Evolutionary conservation across 2,888 invertebrate species (phyloP), one percentile per base, ranked within the genome.

Genomic region (Camponotus fellah): DNA sequence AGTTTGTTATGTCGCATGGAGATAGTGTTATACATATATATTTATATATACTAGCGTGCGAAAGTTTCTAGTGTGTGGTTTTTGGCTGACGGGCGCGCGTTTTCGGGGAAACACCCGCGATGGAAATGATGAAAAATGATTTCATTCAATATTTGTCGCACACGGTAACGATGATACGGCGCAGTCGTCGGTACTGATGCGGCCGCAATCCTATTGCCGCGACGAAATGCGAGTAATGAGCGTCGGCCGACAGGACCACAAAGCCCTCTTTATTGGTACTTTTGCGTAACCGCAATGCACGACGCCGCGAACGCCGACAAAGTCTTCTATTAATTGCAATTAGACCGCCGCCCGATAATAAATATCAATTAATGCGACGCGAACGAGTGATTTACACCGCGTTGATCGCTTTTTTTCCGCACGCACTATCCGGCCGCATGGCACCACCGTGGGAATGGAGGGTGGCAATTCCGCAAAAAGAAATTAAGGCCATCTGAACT

Each of bases 281-380:
- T 92, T 92, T 89, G 88, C 88, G 89, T 90, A 92, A 93, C 93
- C 93, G 88, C 93, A 94, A 92, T 89, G 90, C 89, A 87, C 88
- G 86, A 90, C 86, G 87, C 85, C 88, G 84, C 88, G 88, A 87
- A 88, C 86, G 91, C 93, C 93, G 94, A 93, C 93, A 93, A 93
- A 93, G 93, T 93, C 92, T 92, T 92, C 89, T 93, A 93, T 94
- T 94, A 93, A 93, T 93, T 92, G 92, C 92, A 92, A 94, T 94
- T 93, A 91, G 91, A 93, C 92, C 92, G 90, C 91, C 85, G 86
- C 87, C 90, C 89, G 91, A 93, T 93, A 92, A 92, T 94, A 94
- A 93, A 93, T 93, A 94, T 94, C 94, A 94, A 94, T 94, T 93
- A 92, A 92, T 91, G 85, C 89, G 90, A 90, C 91, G 89, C 89